Evolutionary conservation across 2,888 invertebrate genomes (phyloP), one percentile per base, ranked within the genome.

Genomic region (Harpalus rubripes): DNA sequence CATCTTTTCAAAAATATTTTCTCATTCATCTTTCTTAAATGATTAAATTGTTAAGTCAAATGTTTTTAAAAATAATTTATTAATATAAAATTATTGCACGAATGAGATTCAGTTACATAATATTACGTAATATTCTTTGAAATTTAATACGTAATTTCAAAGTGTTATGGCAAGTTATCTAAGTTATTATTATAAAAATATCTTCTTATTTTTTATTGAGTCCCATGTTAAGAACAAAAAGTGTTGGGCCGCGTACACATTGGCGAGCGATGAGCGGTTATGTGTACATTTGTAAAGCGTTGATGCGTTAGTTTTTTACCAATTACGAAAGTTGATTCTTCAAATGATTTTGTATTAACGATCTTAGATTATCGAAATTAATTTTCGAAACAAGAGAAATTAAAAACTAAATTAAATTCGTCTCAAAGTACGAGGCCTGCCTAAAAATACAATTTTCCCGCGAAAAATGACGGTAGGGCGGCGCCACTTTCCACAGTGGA

Each of bases 71-170:
- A 81, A 81, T 81, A 81, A 65, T 81, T 44, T 63, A 81, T 81
- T 81, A 61, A 81, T 65, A 65, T 81, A 81, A 81, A 81, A 81
- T 65, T 81, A 81, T 81, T 81, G 81, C 81, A 81, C 81, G 32
- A 61, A 52, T 81, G 16, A 65, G 63, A 52, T 61, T 32, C 39
- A 68, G 15, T 68, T 68, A 68, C 68, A 41, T 26, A 32, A 0
- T 10, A 72, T 65, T 32, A 65, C 65, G 22, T 68, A 68, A 39
- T 39, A 7, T 63, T 18, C 56, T 76, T 76, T 76, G 44, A 52
- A 76, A 63, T 63, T 41, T 39, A 44, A 80, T 26, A 26, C 22
- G 1, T 68, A 12, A 52, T 65, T 65, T 58, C 81, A 81, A 81
- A 65, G 81, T 61, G 12, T 68, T 59, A 80, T 80, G 80, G 80